Base-by-base conservation (phyloP, 2,888 invertebrate genomes). In the Pseudococcus jackbeardsleyi region DNA sequence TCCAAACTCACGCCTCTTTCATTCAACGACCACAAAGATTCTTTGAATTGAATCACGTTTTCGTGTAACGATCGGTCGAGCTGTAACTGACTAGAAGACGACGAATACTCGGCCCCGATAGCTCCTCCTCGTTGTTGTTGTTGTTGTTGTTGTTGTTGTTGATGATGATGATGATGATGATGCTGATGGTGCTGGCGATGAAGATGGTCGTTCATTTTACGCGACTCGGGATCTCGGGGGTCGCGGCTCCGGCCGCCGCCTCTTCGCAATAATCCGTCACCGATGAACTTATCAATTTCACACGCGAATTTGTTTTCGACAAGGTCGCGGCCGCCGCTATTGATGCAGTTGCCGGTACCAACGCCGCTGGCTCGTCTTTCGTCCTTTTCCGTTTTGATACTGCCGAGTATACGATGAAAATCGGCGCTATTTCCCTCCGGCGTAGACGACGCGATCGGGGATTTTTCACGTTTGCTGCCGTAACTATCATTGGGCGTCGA, bases 361-460 rank as follows among this genome's bases (percentile, higher is more conserved):
- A 1, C 26, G 3, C 0, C 39, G 33, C 86, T 15, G n/a, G 5
- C n/a, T 3, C 11, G 42, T 17, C 19, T 85, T 11, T 50, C 50
- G 0, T 54, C 50, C 8, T 86, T 86, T 42, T 86, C 86, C 15
- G 9, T 42, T 86, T 86, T 86, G 12, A 85, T 59, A 15, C 64
- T 85, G 12, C 50, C 39, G 42, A 85, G 33, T 64, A 86, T 42
- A 15, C 39, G 64, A 0, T 85, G 59, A 39, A 86, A 68, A 68
- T 54, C 39, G n/a, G 17, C 19, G 64, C 46, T 46, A 17, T 46
- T 46, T n/a, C 8, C 15, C 1, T 82, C 79, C 19, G 79, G 42
- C 19, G 19, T 12, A 11, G 79, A 22, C 1, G 22, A 1, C 0
- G 64, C 22, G 2, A 46, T 46, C 9, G 79, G 46, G 2, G 39